Percentiles rank a stretch among this genome's conserved stretches.
Conservation (phyloP, 2,797 vertebrate genomes). For the Amblyraja radiata region DNA sequence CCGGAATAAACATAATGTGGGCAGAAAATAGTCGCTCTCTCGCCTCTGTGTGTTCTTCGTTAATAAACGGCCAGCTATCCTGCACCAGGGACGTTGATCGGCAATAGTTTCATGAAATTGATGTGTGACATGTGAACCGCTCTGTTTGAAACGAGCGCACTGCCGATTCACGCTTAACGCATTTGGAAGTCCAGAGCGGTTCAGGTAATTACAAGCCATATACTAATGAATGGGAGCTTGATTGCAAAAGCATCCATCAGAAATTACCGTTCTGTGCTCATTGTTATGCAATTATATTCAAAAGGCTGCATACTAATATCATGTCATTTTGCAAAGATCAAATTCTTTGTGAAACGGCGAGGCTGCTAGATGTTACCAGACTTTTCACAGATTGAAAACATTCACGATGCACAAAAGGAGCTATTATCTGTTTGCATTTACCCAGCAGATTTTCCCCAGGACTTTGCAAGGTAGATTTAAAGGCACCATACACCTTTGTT, state of each 20-base stretch:
- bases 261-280: constrained; percentile 95
- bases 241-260: constrained; percentile 99
- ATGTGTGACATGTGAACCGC: constrained; percentile 21
- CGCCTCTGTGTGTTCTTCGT: constrained; percentile 37
- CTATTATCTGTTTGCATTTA: constrained; percentile 21
- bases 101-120: constrained; percentile 14
- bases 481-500: neutral
- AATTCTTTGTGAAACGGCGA: constrained; percentile 23
- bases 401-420: neutral
- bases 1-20: neutral
- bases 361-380: constrained; percentile 23
- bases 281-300: constrained; percentile 96
- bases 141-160: constrained; percentile 61
- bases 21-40: neutral
- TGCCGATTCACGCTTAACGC: constrained; percentile 90
- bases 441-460: constrained; percentile 11
- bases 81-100: constrained; percentile 59
- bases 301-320: constrained; percentile 98
- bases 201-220: constrained; percentile 74
- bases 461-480: neutral
- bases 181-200: constrained; percentile 93
- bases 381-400: constrained; percentile 28
- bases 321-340: constrained; percentile 43
- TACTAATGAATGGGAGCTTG: constrained; percentile 99
- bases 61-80: constrained; percentile 49